Evolutionary conservation across 2,888 invertebrate genomes (phyloP).

Genomic region (Dolomedes plantarius): DNA sequence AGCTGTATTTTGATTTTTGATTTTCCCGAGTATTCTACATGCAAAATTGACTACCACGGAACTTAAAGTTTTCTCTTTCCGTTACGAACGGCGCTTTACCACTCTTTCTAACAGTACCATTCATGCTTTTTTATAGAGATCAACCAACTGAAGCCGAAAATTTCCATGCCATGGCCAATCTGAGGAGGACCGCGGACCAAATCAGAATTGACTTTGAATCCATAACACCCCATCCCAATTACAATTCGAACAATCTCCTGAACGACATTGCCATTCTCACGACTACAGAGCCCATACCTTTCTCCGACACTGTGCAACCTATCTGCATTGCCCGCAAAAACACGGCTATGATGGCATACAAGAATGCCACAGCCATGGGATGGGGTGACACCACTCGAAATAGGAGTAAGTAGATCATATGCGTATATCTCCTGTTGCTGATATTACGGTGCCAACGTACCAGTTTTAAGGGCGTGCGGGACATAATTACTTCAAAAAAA

Average conservation of each 20-base stretch:
- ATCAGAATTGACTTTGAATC: slow-evolving; percentile 5
- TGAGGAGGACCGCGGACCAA: not conserved
- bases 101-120: too few relatives aligned
- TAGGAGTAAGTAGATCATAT: not conserved
- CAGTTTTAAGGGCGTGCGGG: too few relatives aligned
- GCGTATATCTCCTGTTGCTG: too few relatives aligned
- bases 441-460: too few relatives aligned
- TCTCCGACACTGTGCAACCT: not conserved
- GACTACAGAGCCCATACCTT: slow-evolving; percentile 9
- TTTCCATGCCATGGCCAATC: slow-evolving; percentile 17
- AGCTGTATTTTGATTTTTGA: too few relatives aligned
- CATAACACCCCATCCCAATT: slow-evolving; percentile 11
- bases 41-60: too few relatives aligned
- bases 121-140: too few relatives aligned
- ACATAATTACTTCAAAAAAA: too few relatives aligned
- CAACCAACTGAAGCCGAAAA: not conserved
- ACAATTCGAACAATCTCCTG: not conserved
- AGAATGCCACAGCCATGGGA: not conserved
- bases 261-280: slow-evolving; percentile 49
- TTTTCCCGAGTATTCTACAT: too few relatives aligned
- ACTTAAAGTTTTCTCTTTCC: too few relatives aligned
- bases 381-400: not conserved
- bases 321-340: slow-evolving; percentile 21
- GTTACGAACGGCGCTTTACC: too few relatives aligned
- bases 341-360: not conserved